These are phyloP conservation scores for Plecotus auritus DNA, from an alignment of 2,113 vertebrate genomes.

Conservation along the genomic window DNA sequence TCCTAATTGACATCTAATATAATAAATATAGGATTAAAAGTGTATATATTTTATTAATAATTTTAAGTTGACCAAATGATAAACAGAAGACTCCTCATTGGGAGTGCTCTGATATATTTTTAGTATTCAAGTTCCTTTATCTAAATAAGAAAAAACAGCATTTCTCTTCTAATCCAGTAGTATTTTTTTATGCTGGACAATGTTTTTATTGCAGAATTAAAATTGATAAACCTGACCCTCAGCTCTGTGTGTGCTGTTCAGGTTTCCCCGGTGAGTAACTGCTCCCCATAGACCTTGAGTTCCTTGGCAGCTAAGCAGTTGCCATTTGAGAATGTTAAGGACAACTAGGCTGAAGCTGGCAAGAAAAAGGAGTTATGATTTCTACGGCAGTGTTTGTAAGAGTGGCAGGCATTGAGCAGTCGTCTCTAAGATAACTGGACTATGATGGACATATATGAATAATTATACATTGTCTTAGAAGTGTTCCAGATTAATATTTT, in stretches of 20 bases:
- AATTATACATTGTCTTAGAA: neutral
- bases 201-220: conserved; percentile 19
- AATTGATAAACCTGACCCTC: neutral
- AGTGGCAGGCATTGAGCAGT: neutral
- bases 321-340: neutral
- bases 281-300: neutral
- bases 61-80: neutral
- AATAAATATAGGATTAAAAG: neutral
- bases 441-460: neutral
- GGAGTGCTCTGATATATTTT: neutral
- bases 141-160: neutral
- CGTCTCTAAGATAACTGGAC: neutral
- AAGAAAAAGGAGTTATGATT: neutral
- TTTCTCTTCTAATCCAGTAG: neutral
- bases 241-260: neutral
- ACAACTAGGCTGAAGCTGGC: neutral
- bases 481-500: neutral
- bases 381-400: neutral
- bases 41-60: neutral
- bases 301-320: neutral
- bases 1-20: neutral
- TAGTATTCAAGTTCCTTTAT: neutral
- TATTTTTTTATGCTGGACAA: neutral
- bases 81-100: neutral
- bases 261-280: neutral